phyloP scores from a whole-genome alignment of 2,888 invertebrate species.

The Cecidostiba fungosa region DNA sequence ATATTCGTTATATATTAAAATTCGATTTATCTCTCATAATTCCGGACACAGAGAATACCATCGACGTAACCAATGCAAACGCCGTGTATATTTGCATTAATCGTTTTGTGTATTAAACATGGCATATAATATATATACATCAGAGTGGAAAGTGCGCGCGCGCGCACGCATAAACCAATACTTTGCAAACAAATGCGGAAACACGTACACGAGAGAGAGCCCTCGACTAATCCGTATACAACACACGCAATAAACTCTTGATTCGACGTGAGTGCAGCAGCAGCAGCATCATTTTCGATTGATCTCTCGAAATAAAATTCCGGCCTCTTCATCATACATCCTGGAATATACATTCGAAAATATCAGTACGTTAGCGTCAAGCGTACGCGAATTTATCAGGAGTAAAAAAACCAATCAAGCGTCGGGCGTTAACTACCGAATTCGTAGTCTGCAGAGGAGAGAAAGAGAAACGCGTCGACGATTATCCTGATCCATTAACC shows the following conservation, averaged over 20 bases:
- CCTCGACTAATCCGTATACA: constrained; percentile 15
- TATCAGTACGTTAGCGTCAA: too few relatives aligned
- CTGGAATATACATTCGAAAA: neutral
- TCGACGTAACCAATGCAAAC: constrained; percentile 28
- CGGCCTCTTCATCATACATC: neutral
- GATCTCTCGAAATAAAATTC: neutral
- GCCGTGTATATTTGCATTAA: constrained; percentile 20
- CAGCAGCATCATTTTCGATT: constrained; percentile 9
- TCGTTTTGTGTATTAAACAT: constrained; percentile 26
- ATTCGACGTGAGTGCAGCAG: neutral
- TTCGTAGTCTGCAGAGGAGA: neutral
- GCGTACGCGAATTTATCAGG: neutral
- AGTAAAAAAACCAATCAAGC: neutral
- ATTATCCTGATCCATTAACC: constrained; percentile 47
- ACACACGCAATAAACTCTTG: constrained; percentile 21
- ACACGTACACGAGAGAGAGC: neutral
- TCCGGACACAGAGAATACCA: neutral
- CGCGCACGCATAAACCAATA: neutral
- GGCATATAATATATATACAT: neutral
- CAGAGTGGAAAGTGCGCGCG: neutral
- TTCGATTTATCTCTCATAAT: constrained; percentile 8
- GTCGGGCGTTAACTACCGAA: neutral
- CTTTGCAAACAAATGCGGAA: constrained; percentile 15
- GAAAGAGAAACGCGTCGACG: neutral
- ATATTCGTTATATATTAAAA: constrained; percentile 8